Base-by-base conservation (phyloP, 2,888 invertebrate species). In the Tethea ocularis region DNA sequence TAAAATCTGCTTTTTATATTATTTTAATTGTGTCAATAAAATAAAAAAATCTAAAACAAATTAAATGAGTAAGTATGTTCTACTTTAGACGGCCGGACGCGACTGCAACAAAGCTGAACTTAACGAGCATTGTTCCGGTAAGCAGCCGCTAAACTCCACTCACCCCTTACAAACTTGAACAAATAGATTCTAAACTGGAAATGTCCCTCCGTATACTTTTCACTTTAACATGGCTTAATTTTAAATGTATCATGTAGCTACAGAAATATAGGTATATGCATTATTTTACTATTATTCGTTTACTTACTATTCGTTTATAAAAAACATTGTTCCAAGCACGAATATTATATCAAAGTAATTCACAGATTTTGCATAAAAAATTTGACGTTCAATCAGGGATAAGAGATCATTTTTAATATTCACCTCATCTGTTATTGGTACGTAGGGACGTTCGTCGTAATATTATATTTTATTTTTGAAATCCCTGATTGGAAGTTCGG, bases 401-500 rank as follows among this genome's bases (percentile, higher is more conserved):
- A 71, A 79, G 75, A 74, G 71, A 66, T 69, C 77, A 71, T 74
- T 82, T 75, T 87, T 83, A 86, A 86, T 86, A 87, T 88, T 88
- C 86, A 83, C 77, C 79, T 82, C 85, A 79, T 82, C 78, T 81
- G 74, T 78, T 78, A 84, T 84, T 83, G 33, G 79, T 79, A 81
- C 80, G 75, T 74, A 20, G 33, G 29, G 74, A 74, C 70, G 54
- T 58, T 46, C 15, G 6, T 20, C 51, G 33, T 26, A 26, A 57
- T 53, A 67, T 71, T 67, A 81, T 83, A 84, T 86, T 83, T 82
- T 83, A 84, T 84, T 84, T 72, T 80, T 68, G 75, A 73, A 75
- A 76, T 72, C 76, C 71, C 77, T 87, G 88, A 90, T 89, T 89
- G 84, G 87, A 78, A 82, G 76, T 78, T 75, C 76, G 77, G 71